Base-by-base conservation (phyloP, 2,113 vertebrate species). In the Bombycilla garrulus region DNA sequence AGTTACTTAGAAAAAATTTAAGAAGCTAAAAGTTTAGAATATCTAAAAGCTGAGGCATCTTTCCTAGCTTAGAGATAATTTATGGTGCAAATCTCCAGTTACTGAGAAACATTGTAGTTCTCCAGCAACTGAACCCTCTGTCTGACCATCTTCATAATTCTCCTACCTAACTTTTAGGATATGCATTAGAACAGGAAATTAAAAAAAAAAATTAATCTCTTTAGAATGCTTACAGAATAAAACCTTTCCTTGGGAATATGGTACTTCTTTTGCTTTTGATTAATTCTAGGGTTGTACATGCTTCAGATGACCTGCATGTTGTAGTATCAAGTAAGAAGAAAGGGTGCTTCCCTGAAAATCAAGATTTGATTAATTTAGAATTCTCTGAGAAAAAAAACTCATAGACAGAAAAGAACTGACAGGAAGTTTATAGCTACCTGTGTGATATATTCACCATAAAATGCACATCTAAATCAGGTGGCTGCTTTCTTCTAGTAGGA, bases 401-500 rank as follows among this genome's bases (percentile, higher is more conserved):
- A 51, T 40, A 67, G 88, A 81, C 40, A 93, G 69, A 86, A 86
- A 61, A 83, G 54, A 60, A 71, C 60, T 38, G 72, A 15, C 67
- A 83, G 44, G 62, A 94, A 86, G 64, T 90, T 93, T 78, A 83
- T 73, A 67, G 61, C 69, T 70, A 73, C 16, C 2, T 13, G 44
- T 74, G 76, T 61, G 79, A 92, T 64, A 74, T 38, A 62, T 47
- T 94, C 72, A 70, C 51, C 48, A 90, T 31, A 64, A 88, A 96
- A 92, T 22, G 88, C 58, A 73, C 79, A 76, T 83, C 57, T 60
- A 74, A 86, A 90, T 86, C 92, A 93, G 76, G 60, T 80, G 71
- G 87, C 79, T 6, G 8, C 81, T 81, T 86, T 82, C 64, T 81
- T 86, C 62, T 82, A 67, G 92, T 78, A 51, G 47, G n/a, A 48